Conservation (phyloP, 2,888 invertebrate species). For the Meloe dianella region DNA sequence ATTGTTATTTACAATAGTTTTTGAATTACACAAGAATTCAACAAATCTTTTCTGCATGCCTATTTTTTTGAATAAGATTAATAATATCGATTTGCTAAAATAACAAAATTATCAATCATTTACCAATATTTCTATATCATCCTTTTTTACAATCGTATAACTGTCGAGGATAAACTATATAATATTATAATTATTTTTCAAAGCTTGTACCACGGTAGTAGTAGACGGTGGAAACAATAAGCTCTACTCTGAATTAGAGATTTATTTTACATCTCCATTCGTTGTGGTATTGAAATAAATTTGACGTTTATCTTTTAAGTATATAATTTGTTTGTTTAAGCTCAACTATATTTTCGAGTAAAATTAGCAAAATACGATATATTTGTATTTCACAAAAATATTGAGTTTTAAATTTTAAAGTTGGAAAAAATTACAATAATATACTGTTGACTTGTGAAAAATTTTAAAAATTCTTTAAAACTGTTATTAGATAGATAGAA, state of each 20-base stretch:
- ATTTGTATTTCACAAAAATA: too few species aligned
- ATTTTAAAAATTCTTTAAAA: not conserved
- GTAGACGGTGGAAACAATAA: slow-evolving; percentile 1
- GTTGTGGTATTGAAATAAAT: slow-evolving; percentile 7
- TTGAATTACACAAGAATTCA: not conserved
- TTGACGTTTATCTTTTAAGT: slow-evolving; percentile 1
- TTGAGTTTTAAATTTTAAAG: too few species aligned
- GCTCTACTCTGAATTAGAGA: slow-evolving; percentile 12
- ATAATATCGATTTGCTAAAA: not conserved
- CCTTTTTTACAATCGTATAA: not conserved
- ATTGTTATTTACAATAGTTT: not conserved
- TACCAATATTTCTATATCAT: not conserved
- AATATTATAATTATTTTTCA: not conserved
- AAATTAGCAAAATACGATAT: too few species aligned
- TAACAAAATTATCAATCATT: not conserved
- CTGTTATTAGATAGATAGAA: not conserved
- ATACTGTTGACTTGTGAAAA: not conserved
- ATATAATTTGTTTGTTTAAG: not conserved
- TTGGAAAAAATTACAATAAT: too few species aligned
- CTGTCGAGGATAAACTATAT: slow-evolving; percentile 4
- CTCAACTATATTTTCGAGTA: too few species aligned
- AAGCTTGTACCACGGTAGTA: not conserved
- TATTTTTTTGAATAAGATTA: not conserved
- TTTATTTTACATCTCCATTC: slow-evolving; percentile 11
- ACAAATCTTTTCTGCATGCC: not conserved